phyloP scores from a whole-genome alignment of 2,888 invertebrate genomes.

The Pasiphila rectangulata region DNA sequence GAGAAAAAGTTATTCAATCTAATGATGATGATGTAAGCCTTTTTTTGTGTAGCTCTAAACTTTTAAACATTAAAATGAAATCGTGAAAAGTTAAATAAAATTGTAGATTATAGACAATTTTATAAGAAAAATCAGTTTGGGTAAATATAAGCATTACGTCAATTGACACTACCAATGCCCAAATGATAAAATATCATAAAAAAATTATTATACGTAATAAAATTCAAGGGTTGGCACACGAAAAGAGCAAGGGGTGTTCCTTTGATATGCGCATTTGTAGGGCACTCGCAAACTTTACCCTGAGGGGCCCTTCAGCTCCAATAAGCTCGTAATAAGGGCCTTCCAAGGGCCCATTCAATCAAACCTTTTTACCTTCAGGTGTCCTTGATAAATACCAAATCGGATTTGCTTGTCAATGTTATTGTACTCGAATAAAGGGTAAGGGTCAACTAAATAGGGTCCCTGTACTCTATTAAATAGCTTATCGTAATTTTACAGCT shows the following conservation, averaged over 20 bases:
- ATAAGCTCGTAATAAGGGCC: constrained; percentile 71
- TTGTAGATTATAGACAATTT: too few relatives aligned
- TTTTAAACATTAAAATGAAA: too few relatives aligned
- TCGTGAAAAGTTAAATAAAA: too few relatives aligned
- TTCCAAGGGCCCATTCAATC: constrained; percentile 62
- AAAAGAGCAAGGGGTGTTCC: constrained; percentile 75
- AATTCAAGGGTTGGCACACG: constrained; percentile 57
- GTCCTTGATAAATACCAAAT: constrained; percentile 72
- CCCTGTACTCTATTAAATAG: constrained; percentile 37
- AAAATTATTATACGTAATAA: too few relatives aligned
- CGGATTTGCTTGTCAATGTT: constrained; percentile 68
- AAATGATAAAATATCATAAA: constrained; percentile 51
- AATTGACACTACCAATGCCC: constrained; percentile 15
- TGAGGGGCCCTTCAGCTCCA: constrained; percentile 66
- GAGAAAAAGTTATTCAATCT: constrained; percentile 36
- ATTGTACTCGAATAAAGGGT: constrained; percentile 56
- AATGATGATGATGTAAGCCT: constrained; percentile 31
- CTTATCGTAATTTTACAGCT: constrained; percentile 58
- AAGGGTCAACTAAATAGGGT: constrained; percentile 60
- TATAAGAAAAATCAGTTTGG: too few relatives aligned
- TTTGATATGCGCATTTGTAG: constrained; percentile 57
- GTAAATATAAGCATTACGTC: too few relatives aligned
- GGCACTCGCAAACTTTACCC: constrained; percentile 53
- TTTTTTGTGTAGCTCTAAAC: too few relatives aligned
- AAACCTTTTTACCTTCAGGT: constrained; percentile 68